Conservation (phyloP, 2,888 invertebrate species). For the Pseudococcus longispinus region DNA sequence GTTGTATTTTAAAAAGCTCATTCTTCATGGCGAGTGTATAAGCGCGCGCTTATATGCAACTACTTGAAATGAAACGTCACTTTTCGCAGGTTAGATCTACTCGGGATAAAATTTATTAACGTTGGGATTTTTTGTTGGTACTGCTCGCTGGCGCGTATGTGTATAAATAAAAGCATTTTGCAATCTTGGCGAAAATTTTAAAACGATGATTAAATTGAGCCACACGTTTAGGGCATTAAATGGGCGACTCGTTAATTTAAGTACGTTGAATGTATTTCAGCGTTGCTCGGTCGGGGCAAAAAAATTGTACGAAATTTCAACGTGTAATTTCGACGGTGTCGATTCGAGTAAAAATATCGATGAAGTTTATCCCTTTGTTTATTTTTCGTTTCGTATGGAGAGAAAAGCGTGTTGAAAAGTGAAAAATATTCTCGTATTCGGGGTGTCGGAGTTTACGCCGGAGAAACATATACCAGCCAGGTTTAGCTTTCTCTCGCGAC, state of each 20-base stretch:
- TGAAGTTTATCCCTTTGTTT: not conserved
- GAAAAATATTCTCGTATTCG: conserved; percentile 22
- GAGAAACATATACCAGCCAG: not conserved
- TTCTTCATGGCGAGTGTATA: not conserved
- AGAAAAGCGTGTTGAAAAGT: not conserved
- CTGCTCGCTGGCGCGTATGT: not conserved
- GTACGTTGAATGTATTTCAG: not conserved
- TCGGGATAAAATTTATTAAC: not conserved
- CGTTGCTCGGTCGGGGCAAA: too few relatives aligned
- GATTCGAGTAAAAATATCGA: not conserved
- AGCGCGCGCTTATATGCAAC: not conserved
- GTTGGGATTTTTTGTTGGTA: not conserved
- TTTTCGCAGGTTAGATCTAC: not conserved
- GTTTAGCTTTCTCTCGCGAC: not conserved
- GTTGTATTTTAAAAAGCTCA: not conserved
- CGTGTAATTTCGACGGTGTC: not conserved
- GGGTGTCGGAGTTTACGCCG: not conserved
- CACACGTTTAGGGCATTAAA: not conserved
- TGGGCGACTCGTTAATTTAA: too few relatives aligned
- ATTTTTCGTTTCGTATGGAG: not conserved
- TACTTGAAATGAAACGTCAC: not conserved
- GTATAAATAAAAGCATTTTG: not conserved
- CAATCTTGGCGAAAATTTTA: not conserved
- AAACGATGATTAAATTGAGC: not conserved
- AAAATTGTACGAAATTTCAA: not conserved